Evolutionary conservation across 2,797 vertebrate species (phyloP).

Genomic region (Coregonus suidteri): DNA sequence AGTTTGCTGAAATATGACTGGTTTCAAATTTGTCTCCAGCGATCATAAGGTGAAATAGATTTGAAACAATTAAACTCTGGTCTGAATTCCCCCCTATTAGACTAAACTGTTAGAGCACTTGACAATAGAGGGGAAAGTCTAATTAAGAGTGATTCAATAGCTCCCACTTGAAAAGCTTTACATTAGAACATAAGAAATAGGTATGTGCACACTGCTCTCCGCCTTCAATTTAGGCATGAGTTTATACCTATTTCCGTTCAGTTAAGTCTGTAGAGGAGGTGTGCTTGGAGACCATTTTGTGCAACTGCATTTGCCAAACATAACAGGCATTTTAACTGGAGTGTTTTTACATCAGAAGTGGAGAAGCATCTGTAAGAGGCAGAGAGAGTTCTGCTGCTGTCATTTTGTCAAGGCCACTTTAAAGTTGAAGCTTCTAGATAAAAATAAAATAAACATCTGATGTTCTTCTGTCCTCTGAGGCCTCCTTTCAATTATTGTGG

Average conservation of each 20-base stretch:
- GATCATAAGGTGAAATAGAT: too few relatives aligned
- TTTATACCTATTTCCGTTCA: constrained; percentile 45
- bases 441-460: constrained; percentile 51
- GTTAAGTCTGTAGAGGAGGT: constrained; percentile 33
- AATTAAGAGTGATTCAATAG: neutral
- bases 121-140: constrained; percentile 26
- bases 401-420: constrained; percentile 51
- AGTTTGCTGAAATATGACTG: too few relatives aligned
- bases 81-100: too few relatives aligned
- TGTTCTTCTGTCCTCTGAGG: constrained; percentile 58
- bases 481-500: constrained; percentile 65
- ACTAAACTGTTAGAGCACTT: constrained; percentile 42
- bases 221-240: constrained; percentile 60
- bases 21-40: too few relatives aligned
- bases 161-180: neutral
- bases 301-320: constrained; percentile 19
- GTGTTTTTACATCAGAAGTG: constrained; percentile 51
- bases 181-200: constrained; percentile 23
- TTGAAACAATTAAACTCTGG: too few relatives aligned
- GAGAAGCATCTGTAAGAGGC: constrained; percentile 35
- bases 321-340: constrained; percentile 51
- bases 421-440: constrained; percentile 51
- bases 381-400: constrained; percentile 30
- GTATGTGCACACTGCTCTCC: constrained; percentile 39
- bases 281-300: constrained; percentile 47